These are phyloP conservation scores for Megamerina dolium DNA, from an alignment of 2,888 invertebrate species.

Conservation along the genomic window DNA sequence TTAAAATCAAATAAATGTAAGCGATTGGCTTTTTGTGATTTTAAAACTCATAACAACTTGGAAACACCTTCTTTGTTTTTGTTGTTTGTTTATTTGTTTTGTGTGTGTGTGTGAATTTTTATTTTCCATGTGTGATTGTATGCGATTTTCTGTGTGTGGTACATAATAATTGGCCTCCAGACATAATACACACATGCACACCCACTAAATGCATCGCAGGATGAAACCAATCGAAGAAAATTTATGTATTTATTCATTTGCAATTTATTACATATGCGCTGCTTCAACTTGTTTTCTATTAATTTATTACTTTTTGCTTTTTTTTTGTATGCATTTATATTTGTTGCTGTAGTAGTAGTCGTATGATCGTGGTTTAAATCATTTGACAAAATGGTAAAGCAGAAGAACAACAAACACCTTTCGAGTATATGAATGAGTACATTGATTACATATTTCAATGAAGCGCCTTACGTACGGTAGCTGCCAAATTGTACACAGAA, in stretches of 20 bases:
- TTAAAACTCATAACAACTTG: conserved; percentile 46
- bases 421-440: too few relatives aligned
- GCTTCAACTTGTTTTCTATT: conserved; percentile 12
- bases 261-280: conserved; percentile 22
- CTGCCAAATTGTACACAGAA: conserved; percentile 42
- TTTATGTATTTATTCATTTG: conserved; percentile 27
- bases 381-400: too few relatives aligned
- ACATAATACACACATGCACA: not conserved
- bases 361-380: too few relatives aligned
- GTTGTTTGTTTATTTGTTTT: not conserved
- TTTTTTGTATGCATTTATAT: too few relatives aligned
- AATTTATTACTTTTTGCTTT: too few relatives aligned
- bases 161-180: not conserved
- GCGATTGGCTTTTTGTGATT: conserved; percentile 36
- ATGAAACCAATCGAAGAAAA: conserved; percentile 12
- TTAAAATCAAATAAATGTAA: conserved; percentile 46
- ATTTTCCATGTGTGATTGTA: conserved; percentile 3
- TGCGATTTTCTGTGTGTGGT: not conserved
- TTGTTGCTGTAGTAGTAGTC: too few relatives aligned
- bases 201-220: not conserved
- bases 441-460: not conserved
- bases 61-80: conserved; percentile 39
- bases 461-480: conserved; percentile 32
- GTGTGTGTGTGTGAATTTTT: too few relatives aligned
- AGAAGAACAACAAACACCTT: too few relatives aligned